Base-by-base conservation (phyloP, 2,113 vertebrate species). In the Hippocampus mohnikei region DNA sequence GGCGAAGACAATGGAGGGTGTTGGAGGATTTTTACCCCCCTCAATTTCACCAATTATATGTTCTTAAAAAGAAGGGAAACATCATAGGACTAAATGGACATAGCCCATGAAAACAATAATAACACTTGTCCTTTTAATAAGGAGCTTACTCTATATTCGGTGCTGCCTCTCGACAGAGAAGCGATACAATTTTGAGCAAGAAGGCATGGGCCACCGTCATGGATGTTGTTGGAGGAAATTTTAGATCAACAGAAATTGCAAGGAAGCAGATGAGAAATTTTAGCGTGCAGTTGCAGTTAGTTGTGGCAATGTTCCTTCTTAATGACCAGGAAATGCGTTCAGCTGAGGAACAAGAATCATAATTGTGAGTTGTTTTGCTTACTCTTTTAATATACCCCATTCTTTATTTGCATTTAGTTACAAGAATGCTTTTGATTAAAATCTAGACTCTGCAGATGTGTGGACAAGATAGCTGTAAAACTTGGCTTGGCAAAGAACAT, bases 1-100 rank as follows among this genome's bases (percentile, higher is more conserved):
- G 56, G 63, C 16, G 72, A 41, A 74, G 40, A 82, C 77, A 82
- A 78, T 69, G 62, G 64, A 73, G 33, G 8, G 69, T 71, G 70
- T 62, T 75, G 60, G 73, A 65, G 42, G 65, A 53, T 70, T 74
- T 81, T 79, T 77, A 77, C 69, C 58, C 27, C 58, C 23, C 50
- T n/a, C 52, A 78, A 76, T 82, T 81, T 55, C 69, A 73, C 67
- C 5, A 6, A 10, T 63, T 72, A 44, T 55, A 77, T 21, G 48
- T 69, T 73, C 58, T 75, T 52, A 41, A 40, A 23, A 46, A 60
- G 69, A 44, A 55, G 15, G 58, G 44, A 76, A 48, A n/a, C 60
- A 42, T 67, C 46, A 69, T 40, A 60, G 44, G 6, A 69, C 15
- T 46, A 66, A 71, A 48, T 69, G 23, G 66, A 63, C 66, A 66